Evolutionary conservation across 2,113 vertebrate genomes (phyloP).

Genomic region (Perca schrenkii): DNA sequence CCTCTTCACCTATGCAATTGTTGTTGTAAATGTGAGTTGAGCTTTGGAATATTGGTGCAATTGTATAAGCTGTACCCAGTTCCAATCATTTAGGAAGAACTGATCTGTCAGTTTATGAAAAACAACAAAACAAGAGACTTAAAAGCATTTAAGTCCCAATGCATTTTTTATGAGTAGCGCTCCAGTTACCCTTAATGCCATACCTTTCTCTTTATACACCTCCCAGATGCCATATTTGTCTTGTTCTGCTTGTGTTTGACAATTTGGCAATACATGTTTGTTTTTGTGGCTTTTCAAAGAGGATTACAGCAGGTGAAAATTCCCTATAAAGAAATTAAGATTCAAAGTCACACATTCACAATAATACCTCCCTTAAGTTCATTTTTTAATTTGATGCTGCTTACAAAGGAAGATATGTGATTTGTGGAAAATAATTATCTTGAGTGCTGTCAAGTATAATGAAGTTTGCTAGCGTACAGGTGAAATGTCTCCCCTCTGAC

Average conservation of each 20-base stretch:
- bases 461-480: constrained; percentile 5
- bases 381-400: constrained; percentile 40
- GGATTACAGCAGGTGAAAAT: constrained; percentile 26
- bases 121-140: not conserved
- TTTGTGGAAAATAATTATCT: constrained; percentile 53
- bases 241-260: not conserved
- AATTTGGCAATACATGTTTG: not conserved
- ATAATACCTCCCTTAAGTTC: not conserved
- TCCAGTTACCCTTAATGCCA: not conserved
- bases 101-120: not conserved
- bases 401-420: constrained; percentile 8
- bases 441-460: constrained; percentile 52
- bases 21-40: not conserved
- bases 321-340: not conserved
- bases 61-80: not conserved
- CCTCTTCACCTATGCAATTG: not conserved
- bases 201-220: not conserved
- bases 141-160: not conserved
- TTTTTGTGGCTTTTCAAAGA: not conserved
- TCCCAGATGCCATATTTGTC: not conserved
- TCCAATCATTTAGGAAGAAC: not conserved
- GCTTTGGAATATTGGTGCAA: not conserved
- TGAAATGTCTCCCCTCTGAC: constrained; percentile 58
- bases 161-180: not conserved
- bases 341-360: constrained; percentile 31